Evolutionary conservation across 2,797 vertebrate genomes (phyloP).

Genomic region (Acanthiza pusilla): DNA sequence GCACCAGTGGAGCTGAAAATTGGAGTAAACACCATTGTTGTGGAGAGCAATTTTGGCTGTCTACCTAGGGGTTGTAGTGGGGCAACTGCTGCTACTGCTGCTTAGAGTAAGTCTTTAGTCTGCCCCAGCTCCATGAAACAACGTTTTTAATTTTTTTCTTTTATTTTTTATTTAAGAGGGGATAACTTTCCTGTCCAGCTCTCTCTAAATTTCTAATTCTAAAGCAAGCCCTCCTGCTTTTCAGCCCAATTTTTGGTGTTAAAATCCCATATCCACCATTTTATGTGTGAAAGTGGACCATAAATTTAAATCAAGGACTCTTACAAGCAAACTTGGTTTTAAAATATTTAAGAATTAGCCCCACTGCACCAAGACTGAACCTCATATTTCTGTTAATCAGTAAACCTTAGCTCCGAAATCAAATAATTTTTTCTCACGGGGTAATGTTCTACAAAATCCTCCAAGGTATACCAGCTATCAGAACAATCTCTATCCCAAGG

Average conservation of each 20-base stretch:
- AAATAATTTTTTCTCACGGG: neutral
- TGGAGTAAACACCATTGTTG: conserved; percentile 12
- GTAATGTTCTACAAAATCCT: neutral
- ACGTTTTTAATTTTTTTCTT: neutral
- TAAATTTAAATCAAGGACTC: neutral
- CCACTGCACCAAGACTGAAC: neutral
- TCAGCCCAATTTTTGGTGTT: neutral
- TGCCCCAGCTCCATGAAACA: neutral
- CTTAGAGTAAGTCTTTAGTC: neutral
- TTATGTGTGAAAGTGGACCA: neutral
- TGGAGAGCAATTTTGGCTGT: neutral
- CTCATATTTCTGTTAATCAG: neutral
- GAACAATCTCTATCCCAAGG: neutral
- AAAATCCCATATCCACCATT: neutral
- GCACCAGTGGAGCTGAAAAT: conserved; percentile 57
- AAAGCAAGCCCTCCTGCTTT: neutral
- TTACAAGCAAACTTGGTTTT: neutral
- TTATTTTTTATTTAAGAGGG: neutral
- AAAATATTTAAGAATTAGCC: conserved; percentile 27
- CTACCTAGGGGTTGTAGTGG: conserved; percentile 15
- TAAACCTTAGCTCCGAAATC: neutral
- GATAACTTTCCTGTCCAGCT: neutral
- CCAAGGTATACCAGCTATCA: neutral
- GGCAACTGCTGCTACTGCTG: neutral
- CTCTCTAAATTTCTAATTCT: neutral